Conservation (phyloP, 2,888 invertebrate species). For the Marasmarcha lunaedactyla region DNA sequence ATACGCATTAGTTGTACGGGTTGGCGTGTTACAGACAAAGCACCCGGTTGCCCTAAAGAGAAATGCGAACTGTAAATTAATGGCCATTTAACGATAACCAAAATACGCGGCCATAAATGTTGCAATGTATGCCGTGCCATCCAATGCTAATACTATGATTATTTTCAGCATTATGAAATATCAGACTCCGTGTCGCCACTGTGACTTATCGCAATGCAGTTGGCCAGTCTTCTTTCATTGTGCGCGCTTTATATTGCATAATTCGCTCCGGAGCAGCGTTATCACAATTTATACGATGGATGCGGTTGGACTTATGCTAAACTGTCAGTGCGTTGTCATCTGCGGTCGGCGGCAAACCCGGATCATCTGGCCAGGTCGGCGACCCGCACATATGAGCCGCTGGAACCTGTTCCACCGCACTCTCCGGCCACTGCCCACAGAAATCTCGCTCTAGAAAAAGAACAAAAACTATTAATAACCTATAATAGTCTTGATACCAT, state of each 20-base stretch:
- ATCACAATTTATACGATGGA: constrained; percentile 9
- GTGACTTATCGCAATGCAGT: constrained; percentile 37
- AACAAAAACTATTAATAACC: constrained; percentile 9
- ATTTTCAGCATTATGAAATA: background rate
- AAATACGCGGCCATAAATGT: too few relatives aligned
- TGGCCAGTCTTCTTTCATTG: constrained; percentile 28
- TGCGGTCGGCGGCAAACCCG: constrained; percentile 23
- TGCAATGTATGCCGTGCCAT: too few relatives aligned
- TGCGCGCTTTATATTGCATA: constrained; percentile 18
- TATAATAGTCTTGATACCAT: too few relatives aligned
- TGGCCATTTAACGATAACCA: too few relatives aligned
- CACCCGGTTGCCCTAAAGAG: too few relatives aligned
- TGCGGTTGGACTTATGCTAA: too few relatives aligned
- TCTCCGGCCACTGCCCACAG: constrained; percentile 30
- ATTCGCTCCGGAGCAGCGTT: constrained; percentile 16
- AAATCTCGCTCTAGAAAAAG: constrained; percentile 22
- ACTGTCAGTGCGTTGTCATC: constrained; percentile 16
- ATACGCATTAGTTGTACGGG: too few relatives aligned
- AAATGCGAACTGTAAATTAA: too few relatives aligned
- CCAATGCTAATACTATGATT: too few relatives aligned
- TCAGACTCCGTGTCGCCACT: constrained; percentile 56
- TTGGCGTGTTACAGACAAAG: too few relatives aligned
- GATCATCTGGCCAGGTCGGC: constrained; percentile 49
- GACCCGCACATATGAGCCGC: constrained; percentile 50
- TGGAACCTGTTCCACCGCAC: constrained; percentile 60